These are phyloP conservation scores for Lycia hirtaria DNA, from an alignment of 2,888 invertebrate species.

Conservation along the genomic window DNA sequence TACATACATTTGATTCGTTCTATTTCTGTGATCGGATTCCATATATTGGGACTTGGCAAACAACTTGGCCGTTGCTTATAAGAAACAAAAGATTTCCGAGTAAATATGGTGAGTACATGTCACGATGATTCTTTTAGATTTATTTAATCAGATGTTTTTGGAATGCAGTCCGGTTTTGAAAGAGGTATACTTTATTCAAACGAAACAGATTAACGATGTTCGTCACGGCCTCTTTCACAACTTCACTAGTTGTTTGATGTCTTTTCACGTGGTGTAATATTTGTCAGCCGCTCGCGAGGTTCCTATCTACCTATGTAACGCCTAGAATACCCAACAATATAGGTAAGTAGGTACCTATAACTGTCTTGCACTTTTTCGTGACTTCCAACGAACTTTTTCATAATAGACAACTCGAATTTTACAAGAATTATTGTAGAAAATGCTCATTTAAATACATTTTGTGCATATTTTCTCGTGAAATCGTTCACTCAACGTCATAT, in stretches of 20 bases:
- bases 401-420: too few species aligned
- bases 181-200: conserved; percentile 49
- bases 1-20: too few species aligned
- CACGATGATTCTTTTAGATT: conserved; percentile 65
- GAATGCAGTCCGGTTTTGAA: conserved; percentile 59
- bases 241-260: conserved; percentile 14
- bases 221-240: conserved; percentile 47
- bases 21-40: too few species aligned
- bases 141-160: conserved; percentile 77
- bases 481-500: too few species aligned
- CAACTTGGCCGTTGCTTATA: conserved; percentile 19
- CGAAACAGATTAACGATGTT: conserved; percentile 51
- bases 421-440: too few species aligned
- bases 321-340: not conserved
- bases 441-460: too few species aligned
- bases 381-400: too few species aligned
- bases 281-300: not conserved
- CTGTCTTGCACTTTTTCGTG: too few species aligned
- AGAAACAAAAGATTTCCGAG: conserved; percentile 52
- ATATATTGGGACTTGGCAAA: conserved; percentile 17
- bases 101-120: conserved; percentile 30
- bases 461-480: too few species aligned
- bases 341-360: not conserved
- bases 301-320: not conserved
- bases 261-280: conserved; percentile 11